phyloP scores from a whole-genome alignment of 1,140 invertebrate species.

The Magallana gigas region DNA sequence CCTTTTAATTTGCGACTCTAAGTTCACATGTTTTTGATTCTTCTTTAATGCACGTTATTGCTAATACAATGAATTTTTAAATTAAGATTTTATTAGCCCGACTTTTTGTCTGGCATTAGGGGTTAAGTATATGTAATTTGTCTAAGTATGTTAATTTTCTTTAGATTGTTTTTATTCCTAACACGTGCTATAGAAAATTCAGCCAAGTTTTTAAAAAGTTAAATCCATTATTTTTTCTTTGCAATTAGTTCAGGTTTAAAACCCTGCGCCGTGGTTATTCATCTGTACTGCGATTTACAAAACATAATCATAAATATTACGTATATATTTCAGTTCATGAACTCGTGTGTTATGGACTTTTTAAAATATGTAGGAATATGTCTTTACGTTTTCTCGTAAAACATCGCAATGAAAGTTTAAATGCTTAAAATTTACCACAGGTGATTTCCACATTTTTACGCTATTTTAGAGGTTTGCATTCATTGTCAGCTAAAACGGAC shows the following conservation, averaged over 20 bases:
- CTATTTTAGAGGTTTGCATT: too few species aligned
- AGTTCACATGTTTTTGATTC: background rate
- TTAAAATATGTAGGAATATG: too few species aligned
- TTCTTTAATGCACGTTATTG: background rate
- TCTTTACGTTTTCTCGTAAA: too few species aligned
- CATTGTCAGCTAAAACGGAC: background rate
- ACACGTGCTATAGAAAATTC: background rate
- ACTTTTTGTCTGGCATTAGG: background rate
- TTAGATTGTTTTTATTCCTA: background rate
- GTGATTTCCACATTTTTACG: too few species aligned
- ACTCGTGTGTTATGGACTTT: too few species aligned
- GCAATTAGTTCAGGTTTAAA: background rate
- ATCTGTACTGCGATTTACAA: background rate
- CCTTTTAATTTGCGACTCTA: constrained; percentile 17
- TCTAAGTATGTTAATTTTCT: background rate
- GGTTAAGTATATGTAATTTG: background rate
- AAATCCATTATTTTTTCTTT: background rate
- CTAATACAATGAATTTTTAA: background rate
- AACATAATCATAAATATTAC: constrained; percentile 1
- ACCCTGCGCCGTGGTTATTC: background rate
- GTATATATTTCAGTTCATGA: background rate
- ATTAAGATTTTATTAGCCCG: background rate
- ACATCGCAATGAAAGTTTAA: too few species aligned
- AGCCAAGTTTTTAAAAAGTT: background rate
- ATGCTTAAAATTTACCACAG: too few species aligned